A percentile compares a stretch with the other conserved stretches of the same genome.
These are phyloP conservation scores for Monarcha castaneiventris DNA, from an alignment of 2,113 vertebrate genomes.

Conservation along the genomic window DNA sequence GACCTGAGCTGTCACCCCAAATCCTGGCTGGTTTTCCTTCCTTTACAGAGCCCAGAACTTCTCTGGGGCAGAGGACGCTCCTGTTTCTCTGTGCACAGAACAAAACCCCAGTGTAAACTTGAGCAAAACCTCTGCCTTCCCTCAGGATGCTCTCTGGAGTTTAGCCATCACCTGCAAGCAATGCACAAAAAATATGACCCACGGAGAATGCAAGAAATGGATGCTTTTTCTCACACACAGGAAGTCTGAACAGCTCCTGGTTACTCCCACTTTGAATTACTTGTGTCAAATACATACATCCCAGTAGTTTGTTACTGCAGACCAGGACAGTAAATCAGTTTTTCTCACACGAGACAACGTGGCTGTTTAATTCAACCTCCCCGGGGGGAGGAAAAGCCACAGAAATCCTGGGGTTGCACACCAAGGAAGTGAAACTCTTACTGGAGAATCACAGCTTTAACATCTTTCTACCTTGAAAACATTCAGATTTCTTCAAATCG, in stretches of 20 bases:
- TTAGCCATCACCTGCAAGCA: not conserved
- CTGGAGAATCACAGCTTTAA: not conserved
- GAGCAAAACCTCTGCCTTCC: not conserved
- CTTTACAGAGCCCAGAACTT: not conserved
- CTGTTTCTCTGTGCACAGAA: not conserved
- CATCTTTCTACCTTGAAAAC: not conserved
- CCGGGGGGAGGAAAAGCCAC: not conserved
- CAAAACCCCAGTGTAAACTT: not conserved
- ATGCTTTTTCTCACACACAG: accelerated
- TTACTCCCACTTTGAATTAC: not conserved
- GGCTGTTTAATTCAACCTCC: not conserved
- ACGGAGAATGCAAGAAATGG: accelerated
- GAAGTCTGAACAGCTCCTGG: not conserved
- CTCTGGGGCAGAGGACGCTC: accelerated
- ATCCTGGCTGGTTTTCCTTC: not conserved
- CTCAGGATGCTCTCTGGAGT: not conserved
- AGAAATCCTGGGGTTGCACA: not conserved
- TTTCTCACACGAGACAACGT: not conserved
- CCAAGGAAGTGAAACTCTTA: not conserved
- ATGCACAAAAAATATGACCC: accelerated
- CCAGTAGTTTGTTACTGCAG: not conserved
- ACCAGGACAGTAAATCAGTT: no score
- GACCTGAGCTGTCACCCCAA: not conserved
- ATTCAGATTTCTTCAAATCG: not conserved
- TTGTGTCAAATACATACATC: accelerated